Base-by-base conservation (phyloP, 2,797 vertebrate species). In the Anisognathus igniventris region DNA sequence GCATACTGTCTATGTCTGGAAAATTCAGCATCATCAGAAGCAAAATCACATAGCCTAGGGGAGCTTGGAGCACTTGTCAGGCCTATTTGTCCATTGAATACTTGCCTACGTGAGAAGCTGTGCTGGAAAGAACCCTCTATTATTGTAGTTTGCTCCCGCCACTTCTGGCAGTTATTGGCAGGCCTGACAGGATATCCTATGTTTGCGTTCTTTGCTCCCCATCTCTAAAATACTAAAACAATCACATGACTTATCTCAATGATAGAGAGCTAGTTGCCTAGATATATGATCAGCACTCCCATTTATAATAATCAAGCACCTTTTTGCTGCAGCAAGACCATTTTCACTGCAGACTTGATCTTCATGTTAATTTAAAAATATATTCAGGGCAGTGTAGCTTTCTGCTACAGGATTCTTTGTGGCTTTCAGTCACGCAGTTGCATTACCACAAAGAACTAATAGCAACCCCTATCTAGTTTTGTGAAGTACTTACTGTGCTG, bases 361-460 rank as follows among this genome's bases (percentile, higher is more conserved):
- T 75, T 88, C 8, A 9, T 21, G 8, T 31, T 58, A 28, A 60
- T 35, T 70, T 61, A 25, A 82, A 67, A 76, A 50, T 8, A 39
- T 66, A 40, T 72, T 87, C 28, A 33, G 18, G n/a, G 14, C 22
- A 66, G 20, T 10, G 24, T 33, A 86, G n/a, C 42, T 78, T 92
- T 94, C 53, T 94, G 79, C 57, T 83, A 23, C 76, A 44, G 62
- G 44, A 44, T 65, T 80, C 31, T 92, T 81, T 94, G 90, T 77
- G 87, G 89, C 85, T 95, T 95, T 95, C 72, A 66, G 68, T 79
- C 30, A 79, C 0, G 12, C 66, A 84, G 30, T 72, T 68, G 33
- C 23, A 37, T 76, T 86, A 89, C 95, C 89, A 86, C 89, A 91
- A 83, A 78, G 81, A 89, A 50, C 19, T 39, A 94, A 81, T 75